phyloP scores from a whole-genome alignment of 2,888 invertebrate species.

The Anagyrus pseudococci region DNA sequence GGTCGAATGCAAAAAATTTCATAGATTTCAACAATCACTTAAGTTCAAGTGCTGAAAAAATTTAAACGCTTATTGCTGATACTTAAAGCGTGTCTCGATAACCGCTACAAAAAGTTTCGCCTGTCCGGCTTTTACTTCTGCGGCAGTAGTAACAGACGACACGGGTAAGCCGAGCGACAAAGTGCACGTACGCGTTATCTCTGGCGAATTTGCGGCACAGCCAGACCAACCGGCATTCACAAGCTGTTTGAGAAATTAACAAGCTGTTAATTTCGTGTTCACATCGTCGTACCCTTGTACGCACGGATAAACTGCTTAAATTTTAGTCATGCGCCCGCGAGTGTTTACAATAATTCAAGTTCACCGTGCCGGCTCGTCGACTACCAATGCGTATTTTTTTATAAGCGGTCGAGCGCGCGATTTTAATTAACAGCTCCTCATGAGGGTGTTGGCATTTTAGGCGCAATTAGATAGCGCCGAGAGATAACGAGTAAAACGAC shows the following conservation, averaged over 20 bases:
- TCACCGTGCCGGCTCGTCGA: constrained; percentile 8
- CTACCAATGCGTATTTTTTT: constrained; percentile 13
- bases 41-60: too few relatives aligned
- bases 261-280: constrained; percentile 22
- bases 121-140: not conserved
- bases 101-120: not conserved
- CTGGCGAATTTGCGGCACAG: too few relatives aligned
- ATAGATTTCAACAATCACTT: too few relatives aligned
- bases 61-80: too few relatives aligned
- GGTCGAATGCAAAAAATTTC: too few relatives aligned
- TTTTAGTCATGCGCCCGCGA: constrained; percentile 2
- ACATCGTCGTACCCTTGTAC: not conserved
- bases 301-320: not conserved
- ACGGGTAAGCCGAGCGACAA: not conserved
- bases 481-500: too few relatives aligned
- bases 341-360: constrained; percentile 27
- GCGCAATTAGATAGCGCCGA: too few relatives aligned
- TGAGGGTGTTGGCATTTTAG: too few relatives aligned
- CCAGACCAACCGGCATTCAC: not conserved
- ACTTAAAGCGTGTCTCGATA: not conserved
- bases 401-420: too few relatives aligned
- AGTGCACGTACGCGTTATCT: constrained; percentile 6
- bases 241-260: constrained; percentile 5
- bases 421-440: too few relatives aligned
- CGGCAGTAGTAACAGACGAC: not conserved